Evolutionary conservation across 2,797 vertebrate genomes (phyloP), one percentile per base, ranked within the genome.

Genomic region (Helarctos malayanus): DNA sequence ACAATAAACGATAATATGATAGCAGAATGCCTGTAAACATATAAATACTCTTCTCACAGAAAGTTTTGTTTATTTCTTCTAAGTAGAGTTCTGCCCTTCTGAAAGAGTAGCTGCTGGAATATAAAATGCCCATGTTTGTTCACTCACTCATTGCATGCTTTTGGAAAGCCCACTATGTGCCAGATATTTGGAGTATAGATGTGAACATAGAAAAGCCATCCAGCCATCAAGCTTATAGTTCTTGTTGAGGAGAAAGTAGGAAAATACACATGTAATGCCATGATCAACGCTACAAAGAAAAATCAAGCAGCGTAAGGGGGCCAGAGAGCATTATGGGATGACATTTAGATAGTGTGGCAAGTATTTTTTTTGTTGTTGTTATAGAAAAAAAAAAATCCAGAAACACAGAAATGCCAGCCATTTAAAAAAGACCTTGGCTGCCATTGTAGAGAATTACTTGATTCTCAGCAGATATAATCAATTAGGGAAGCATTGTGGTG

Each of bases 241-340:
- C 27, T 52, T 29, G 7, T 35, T 25, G 27, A 85, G 6, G 38
- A 61, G 49, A 94, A 80, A 65, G 14, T 54, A 91, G 25, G 80
- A 8, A 85, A 38, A 85, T 47, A 7, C 7, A 88, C n/a, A 10
- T 59, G 1, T 10, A 52, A 59, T 54, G 18, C 18, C 32, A 10
- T 19, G 10, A 35, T 92, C 75, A 79, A 75, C 56, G 38, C 71
- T 83, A 32, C 61, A 78, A 59, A 91, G 75, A 94, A 89, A 83
- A 71, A 38, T 15, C 3, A 41, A 49, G 57, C 52, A 52, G 5
- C 23, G 0, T 73, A 25, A 59, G 5, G 23, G 4, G 56, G 23
- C n/a, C 23, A 69, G 76, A 88, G 68, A 54, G 7, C 63, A 79
- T 47, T 35, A 52, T 25, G 13, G 49, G 65, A 11, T 49, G 52